These are phyloP conservation scores for Bombus superbus DNA, from an alignment of 1,140 invertebrate genomes.

Conservation along the genomic window DNA sequence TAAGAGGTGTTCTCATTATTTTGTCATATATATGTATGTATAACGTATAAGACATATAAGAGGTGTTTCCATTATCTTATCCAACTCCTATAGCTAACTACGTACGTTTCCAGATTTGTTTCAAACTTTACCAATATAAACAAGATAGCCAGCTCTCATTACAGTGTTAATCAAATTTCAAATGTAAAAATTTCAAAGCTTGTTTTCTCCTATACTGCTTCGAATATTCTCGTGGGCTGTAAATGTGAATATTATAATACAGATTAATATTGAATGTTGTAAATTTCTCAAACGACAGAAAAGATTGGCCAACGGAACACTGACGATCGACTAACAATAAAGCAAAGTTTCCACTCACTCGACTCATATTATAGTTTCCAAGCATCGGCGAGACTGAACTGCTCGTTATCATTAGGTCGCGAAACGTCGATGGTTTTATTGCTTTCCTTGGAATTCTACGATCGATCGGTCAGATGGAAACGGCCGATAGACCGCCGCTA, in stretches of 20 bases:
- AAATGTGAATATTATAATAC: neutral
- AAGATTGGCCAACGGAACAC: neutral
- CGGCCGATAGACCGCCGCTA: slow-evolving; percentile 67
- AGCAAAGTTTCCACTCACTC: neutral
- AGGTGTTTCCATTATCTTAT: too few relatives aligned
- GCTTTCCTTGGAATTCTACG: slow-evolving; percentile 64
- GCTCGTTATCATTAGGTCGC: slow-evolving; percentile 57
- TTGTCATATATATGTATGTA: too few relatives aligned
- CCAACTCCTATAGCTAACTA: too few relatives aligned
- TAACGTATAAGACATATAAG: too few relatives aligned
- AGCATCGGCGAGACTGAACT: neutral
- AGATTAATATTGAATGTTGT: neutral
- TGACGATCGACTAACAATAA: neutral
- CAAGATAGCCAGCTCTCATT: too few relatives aligned
- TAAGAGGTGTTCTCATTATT: too few relatives aligned
- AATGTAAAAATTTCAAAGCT: neutral
- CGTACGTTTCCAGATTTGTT: too few relatives aligned
- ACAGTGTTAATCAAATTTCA: too few relatives aligned
- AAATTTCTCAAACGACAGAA: neutral
- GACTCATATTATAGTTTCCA: neutral
- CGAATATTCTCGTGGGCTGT: too few relatives aligned
- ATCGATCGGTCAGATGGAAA: slow-evolving; percentile 74
- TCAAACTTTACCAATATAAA: too few relatives aligned
- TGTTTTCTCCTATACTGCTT: neutral
- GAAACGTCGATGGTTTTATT: slow-evolving; percentile 41